phyloP scores from a whole-genome alignment of 2,888 invertebrate species.

The Amblyjoppa fuscipennis region DNA sequence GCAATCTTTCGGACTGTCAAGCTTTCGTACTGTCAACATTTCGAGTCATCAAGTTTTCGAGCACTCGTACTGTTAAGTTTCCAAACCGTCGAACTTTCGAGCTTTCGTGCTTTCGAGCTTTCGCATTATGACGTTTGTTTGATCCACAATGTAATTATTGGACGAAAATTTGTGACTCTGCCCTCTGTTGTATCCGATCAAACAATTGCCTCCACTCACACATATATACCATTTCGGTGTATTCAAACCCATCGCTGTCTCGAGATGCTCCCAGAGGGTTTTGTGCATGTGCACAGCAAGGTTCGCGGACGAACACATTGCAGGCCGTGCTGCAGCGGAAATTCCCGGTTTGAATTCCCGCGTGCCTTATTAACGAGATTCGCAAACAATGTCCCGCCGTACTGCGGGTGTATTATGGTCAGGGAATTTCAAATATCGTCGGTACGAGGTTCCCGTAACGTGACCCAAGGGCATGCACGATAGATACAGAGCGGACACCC shows the following conservation, averaged over 20 bases:
- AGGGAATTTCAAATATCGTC: conserved; percentile 51
- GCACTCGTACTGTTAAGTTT: no score
- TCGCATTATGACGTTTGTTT: background rate
- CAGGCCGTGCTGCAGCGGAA: background rate
- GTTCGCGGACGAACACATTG: conserved; percentile 4
- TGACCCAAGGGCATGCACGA: background rate
- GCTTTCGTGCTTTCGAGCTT: conserved; percentile 21
- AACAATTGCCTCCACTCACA: background rate
- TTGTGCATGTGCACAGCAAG: conserved; percentile 5
- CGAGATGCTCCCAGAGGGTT: background rate
- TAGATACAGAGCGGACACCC: background rate
- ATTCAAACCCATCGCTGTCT: background rate
- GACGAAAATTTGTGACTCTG: background rate
- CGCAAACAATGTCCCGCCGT: conserved; percentile 55
- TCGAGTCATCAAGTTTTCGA: no score
- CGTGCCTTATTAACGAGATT: conserved; percentile 66
- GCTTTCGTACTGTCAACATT: background rate
- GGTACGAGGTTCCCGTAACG: conserved; percentile 42
- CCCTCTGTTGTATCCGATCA: background rate
- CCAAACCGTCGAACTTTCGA: background rate
- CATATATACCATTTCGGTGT: no score
- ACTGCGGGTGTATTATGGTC: conserved; percentile 26
- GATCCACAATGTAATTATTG: background rate
- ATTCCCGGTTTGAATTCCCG: conserved; percentile 32
- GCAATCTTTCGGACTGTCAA: background rate